Conservation (phyloP, 2,888 invertebrate species). For the Acleris emargana region DNA sequence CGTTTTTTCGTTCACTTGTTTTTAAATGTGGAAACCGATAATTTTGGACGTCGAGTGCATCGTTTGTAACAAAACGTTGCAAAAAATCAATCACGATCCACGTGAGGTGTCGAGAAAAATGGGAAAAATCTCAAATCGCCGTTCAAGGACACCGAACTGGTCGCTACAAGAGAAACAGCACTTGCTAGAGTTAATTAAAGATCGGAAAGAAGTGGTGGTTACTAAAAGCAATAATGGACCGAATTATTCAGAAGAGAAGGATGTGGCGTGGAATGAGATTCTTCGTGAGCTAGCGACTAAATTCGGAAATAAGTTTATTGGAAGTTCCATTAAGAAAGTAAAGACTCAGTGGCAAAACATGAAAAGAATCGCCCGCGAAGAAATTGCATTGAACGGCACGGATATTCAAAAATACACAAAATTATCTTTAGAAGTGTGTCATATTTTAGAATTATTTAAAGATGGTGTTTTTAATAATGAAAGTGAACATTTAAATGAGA, state of each 20-base stretch:
- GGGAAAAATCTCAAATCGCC: conserved; percentile 69
- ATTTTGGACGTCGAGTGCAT: conserved; percentile 80
- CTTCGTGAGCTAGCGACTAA: conserved; percentile 60
- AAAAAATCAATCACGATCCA: conserved; percentile 72
- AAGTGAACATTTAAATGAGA: conserved; percentile 59
- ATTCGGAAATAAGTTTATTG: conserved; percentile 71
- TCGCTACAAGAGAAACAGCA: conserved; percentile 75
- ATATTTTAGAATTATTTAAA: conserved; percentile 66
- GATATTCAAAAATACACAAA: conserved; percentile 59
- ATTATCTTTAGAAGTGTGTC: conserved; percentile 70
- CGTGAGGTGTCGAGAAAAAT: conserved; percentile 57
- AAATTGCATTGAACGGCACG: conserved; percentile 62
- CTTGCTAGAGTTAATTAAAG: conserved; percentile 74
- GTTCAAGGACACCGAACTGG: conserved; percentile 77
- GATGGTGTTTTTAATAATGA: conserved; percentile 59
- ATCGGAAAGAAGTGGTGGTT: conserved; percentile 71
- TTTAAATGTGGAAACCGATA: conserved; percentile 77
- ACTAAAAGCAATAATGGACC: conserved; percentile 72
- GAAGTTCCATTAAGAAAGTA: conserved; percentile 73
- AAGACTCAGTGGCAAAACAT: conserved; percentile 81
- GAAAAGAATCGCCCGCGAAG: conserved; percentile 77
- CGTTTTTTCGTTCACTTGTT: conserved; percentile 64
- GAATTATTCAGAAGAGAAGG: conserved; percentile 74
- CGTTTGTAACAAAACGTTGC: conserved; percentile 81
- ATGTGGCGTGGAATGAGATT: conserved; percentile 77